Conservation (phyloP, 2,113 vertebrate species). For the Lota lota region DNA sequence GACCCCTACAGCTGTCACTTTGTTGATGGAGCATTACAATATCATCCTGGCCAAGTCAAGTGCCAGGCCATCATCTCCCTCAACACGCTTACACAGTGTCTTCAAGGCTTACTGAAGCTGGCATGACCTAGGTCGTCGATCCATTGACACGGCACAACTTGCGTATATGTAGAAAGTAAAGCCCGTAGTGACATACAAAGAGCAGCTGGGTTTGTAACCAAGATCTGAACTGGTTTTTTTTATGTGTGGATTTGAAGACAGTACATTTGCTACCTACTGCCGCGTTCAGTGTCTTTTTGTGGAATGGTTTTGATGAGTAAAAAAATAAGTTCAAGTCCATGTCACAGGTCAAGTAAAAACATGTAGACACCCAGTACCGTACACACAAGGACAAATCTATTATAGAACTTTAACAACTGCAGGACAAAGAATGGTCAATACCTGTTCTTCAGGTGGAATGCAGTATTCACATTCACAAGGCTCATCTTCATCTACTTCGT, state of each 20-base stretch:
- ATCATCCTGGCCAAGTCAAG: constrained; percentile 17
- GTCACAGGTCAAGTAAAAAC: constrained; percentile 3
- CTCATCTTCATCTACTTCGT: constrained; percentile 17
- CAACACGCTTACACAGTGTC: constrained; percentile 40
- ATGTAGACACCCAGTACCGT: background rate
- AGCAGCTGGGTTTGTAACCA: background rate
- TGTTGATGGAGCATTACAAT: constrained; percentile 44
- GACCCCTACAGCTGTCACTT: constrained; percentile 45
- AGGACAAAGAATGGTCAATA: constrained; percentile 31
- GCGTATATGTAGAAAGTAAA: constrained; percentile 24
- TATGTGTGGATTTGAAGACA: no score
- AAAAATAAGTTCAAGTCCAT: background rate
- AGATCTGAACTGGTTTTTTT: background rate
- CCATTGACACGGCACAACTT: constrained; percentile 11
- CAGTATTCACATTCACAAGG: constrained; percentile 73
- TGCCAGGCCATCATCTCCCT: constrained; percentile 32
- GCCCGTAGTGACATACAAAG: constrained; percentile 33
- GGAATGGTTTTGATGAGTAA: background rate
- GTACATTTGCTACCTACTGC: no score
- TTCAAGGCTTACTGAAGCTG: constrained; percentile 44
- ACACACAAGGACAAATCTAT: background rate
- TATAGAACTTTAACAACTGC: background rate
- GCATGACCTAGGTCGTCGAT: constrained; percentile 19
- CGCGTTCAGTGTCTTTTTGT: background rate
- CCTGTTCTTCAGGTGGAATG: constrained; percentile 62